Conservation (phyloP, 2,888 invertebrate species). For the Andrena chrysosceles region DNA sequence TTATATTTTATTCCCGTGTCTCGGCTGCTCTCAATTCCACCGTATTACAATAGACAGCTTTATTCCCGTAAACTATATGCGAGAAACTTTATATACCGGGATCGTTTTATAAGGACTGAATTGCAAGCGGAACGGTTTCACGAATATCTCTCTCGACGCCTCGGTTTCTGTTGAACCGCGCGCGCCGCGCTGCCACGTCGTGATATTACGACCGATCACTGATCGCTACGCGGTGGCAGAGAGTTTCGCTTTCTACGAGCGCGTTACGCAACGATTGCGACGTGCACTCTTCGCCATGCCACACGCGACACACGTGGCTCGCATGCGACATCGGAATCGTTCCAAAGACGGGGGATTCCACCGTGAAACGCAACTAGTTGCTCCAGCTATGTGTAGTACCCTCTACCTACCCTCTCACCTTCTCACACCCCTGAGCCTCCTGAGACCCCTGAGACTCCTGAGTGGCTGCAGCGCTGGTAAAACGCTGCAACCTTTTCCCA, state of each 20-base stretch:
- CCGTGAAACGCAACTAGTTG: background rate
- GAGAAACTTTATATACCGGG: conserved; percentile 19
- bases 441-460: too few relatives aligned
- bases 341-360: background rate
- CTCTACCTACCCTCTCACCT: too few relatives aligned
- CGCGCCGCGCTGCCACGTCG: background rate
- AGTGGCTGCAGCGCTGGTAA: too few relatives aligned
- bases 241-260: conserved; percentile 43
- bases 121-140: conserved; percentile 3
- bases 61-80: conserved; percentile 38
- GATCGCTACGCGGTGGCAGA: too few relatives aligned
- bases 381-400: too few relatives aligned
- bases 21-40: conserved; percentile 54
- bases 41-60: conserved; percentile 47
- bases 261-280: conserved; percentile 42
- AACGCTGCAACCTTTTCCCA: conserved; percentile 7
- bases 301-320: conserved; percentile 14
- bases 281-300: conserved; percentile 17
- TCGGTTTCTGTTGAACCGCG: conserved; percentile 9
- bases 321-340: conserved; percentile 25
- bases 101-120: conserved; percentile 31
- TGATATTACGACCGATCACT: background rate
- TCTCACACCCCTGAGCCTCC: too few relatives aligned
- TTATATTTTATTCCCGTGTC: conserved; percentile 59
- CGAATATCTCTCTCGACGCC: conserved; percentile 6